Conservation (phyloP, 92 coral and sea anemone species). For the Siderastrea siderea region DNA sequence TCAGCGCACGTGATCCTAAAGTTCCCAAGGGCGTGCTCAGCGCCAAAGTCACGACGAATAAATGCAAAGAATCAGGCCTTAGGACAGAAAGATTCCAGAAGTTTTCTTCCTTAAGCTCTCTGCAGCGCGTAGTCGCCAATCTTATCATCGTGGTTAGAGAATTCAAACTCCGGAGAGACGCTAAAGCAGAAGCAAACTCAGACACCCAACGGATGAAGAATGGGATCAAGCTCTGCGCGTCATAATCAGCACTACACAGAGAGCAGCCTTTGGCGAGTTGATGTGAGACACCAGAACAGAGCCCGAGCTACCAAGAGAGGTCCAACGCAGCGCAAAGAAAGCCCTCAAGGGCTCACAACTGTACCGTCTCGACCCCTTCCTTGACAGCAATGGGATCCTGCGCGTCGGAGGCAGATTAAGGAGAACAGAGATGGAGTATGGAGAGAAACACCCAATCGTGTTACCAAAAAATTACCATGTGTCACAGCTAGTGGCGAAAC, state of each 20-base stretch:
- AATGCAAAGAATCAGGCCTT: conserved; percentile 6
- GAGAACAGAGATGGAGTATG: conserved; percentile 59
- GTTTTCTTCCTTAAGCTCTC: conserved; percentile 30
- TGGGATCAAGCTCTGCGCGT: conserved; percentile 25
- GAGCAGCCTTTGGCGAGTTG: conserved; percentile 20
- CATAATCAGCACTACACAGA: conserved; percentile 32
- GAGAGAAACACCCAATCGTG: conserved; percentile 45
- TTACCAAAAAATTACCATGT: conserved; percentile 51
- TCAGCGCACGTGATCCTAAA: conserved; percentile 51
- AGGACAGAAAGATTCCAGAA: conserved; percentile 39
- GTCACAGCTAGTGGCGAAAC: conserved; percentile 40
- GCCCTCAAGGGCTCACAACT: conserved; percentile 27
- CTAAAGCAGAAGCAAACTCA: conserved; percentile 1
- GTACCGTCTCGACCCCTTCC: conserved; percentile 15
- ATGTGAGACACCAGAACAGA: conserved; percentile 20
- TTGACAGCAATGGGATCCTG: conserved; percentile 15
- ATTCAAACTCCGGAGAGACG: conserved; percentile 14
- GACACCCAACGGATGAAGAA: conserved; percentile 25
- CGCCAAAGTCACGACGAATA: not conserved
- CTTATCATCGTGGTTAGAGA: conserved; percentile 28
- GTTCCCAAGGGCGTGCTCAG: conserved; percentile 26
- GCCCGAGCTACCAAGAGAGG: conserved; percentile 42
- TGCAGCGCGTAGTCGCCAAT: conserved; percentile 56
- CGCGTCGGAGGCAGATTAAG: conserved; percentile 27
- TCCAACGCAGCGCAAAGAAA: conserved; percentile 16